A percentile compares a stretch with the other conserved stretches of the same genome.
These are phyloP conservation scores for Erythrolamprus reginae DNA, from an alignment of 2,113 vertebrate genomes.

Conservation along the genomic window DNA sequence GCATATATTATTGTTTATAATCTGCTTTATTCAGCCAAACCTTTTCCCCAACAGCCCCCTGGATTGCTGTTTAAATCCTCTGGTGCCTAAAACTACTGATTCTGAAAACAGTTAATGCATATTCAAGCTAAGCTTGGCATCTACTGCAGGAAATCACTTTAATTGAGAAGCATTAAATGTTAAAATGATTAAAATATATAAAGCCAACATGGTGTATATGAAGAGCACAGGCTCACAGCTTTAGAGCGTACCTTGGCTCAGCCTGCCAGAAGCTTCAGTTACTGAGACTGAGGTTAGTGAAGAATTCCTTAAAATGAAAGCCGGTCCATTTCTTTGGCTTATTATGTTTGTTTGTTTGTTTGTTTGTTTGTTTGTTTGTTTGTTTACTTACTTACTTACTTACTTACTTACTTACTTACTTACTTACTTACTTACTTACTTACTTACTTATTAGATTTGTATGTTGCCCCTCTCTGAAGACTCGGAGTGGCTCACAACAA, in stretches of 20 bases:
- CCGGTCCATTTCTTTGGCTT: conserved; percentile 7
- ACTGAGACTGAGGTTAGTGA: conserved; percentile 14
- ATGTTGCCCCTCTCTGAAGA: too few species aligned
- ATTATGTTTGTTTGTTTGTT: too few species aligned
- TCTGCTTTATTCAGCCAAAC: conserved; percentile 85
- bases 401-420: too few species aligned
- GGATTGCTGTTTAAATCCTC: conserved; percentile 84
- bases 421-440: too few species aligned
- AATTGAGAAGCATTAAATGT: conserved; percentile 82
- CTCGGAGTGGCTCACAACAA: too few species aligned
- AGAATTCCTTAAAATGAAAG: conserved; percentile 31
- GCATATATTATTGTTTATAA: conserved; percentile 85
- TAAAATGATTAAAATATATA: conserved; percentile 77
- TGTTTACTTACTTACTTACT: too few species aligned
- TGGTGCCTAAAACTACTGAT: conserved; percentile 81
- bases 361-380: too few species aligned
- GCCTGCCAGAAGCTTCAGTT: conserved; percentile 1
- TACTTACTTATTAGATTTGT: too few species aligned
- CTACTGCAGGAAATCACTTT: conserved; percentile 80
- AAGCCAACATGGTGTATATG: conserved; percentile 58
- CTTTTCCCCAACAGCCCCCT: conserved; percentile 70
- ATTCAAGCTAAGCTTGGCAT: conserved; percentile 72
- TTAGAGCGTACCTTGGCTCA: background rate
- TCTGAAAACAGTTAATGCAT: conserved; percentile 80
- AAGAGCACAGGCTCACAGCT: conserved; percentile 23